Percentiles rank a stretch among this genome's conserved stretches.
These are phyloP conservation scores for Craseonycteris thonglongyai DNA, from an alignment of 2,113 vertebrate species.

Conservation along the genomic window DNA sequence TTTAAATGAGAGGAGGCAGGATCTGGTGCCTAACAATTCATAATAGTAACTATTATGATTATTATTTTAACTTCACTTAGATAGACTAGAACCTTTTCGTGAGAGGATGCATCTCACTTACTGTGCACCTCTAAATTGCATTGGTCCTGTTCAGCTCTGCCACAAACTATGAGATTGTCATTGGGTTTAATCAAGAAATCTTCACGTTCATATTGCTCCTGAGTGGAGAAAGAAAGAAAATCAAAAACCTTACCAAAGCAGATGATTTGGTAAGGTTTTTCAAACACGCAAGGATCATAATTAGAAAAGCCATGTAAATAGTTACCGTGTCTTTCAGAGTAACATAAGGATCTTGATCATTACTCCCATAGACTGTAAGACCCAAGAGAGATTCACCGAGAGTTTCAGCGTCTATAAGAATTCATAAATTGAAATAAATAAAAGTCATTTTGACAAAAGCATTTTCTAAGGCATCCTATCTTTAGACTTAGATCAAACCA, in stretches of 20 bases:
- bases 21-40: background rate
- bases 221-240: background rate
- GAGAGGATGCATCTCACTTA: slow-evolving; percentile 66
- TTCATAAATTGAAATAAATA: background rate
- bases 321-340: slow-evolving; percentile 95
- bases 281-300: background rate
- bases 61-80: background rate
- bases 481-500: background rate
- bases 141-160: slow-evolving; percentile 90
- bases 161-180: slow-evolving; percentile 93
- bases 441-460: background rate
- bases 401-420: slow-evolving; percentile 80
- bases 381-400: slow-evolving; percentile 92
- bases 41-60: fast-evolving
- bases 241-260: background rate
- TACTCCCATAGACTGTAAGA: slow-evolving; percentile 89
- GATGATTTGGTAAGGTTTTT: background rate
- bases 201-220: slow-evolving; percentile 97
- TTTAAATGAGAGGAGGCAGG: background rate
- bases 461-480: background rate
- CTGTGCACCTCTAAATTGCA: slow-evolving; percentile 94
- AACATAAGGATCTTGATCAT: slow-evolving; percentile 93
- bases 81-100: background rate
- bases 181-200: slow-evolving; percentile 93
- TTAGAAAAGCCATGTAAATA: background rate